Conservation (phyloP, 1,140 invertebrate species). For the Drosophila pruinosa region DNA sequence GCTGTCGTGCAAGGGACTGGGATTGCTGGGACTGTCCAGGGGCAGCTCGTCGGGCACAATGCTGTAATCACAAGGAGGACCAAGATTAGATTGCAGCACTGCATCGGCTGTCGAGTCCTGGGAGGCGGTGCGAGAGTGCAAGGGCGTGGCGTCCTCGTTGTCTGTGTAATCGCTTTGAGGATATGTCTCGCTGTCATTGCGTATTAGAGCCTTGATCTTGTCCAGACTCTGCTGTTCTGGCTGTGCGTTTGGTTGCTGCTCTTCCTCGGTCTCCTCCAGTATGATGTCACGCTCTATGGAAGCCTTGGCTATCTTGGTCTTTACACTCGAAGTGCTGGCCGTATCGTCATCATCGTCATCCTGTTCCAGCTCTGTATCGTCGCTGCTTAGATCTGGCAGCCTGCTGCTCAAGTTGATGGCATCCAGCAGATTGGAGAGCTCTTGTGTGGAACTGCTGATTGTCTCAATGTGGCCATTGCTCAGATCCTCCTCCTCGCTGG, state of each 20-base stretch:
- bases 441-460: slow-evolving; percentile 50
- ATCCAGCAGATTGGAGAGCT: slow-evolving; percentile 53
- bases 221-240: slow-evolving; percentile 38
- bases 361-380: slow-evolving; percentile 24
- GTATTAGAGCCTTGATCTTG: slow-evolving; percentile 68
- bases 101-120: slow-evolving; percentile 50
- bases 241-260: background rate
- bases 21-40: slow-evolving; percentile 43
- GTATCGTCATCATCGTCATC: slow-evolving; percentile 64
- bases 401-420: slow-evolving; percentile 52
- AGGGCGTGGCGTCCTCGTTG: slow-evolving; percentile 48
- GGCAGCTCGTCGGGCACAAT: slow-evolving; percentile 70
- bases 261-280: slow-evolving; percentile 41
- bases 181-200: slow-evolving; percentile 72
- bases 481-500: slow-evolving; percentile 60
- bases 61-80: slow-evolving; percentile 62
- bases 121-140: slow-evolving; percentile 68
- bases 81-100: slow-evolving; percentile 12
- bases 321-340: slow-evolving; percentile 62
- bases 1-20: slow-evolving; percentile 66
- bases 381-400: slow-evolving; percentile 45
- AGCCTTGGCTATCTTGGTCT: slow-evolving; percentile 68
- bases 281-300: slow-evolving; percentile 68
- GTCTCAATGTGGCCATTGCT: slow-evolving; percentile 2
- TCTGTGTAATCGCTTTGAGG: slow-evolving; percentile 70